Conservation (phyloP, 1,140 invertebrate genomes). For the Caenorhabditis briggsae region DNA sequence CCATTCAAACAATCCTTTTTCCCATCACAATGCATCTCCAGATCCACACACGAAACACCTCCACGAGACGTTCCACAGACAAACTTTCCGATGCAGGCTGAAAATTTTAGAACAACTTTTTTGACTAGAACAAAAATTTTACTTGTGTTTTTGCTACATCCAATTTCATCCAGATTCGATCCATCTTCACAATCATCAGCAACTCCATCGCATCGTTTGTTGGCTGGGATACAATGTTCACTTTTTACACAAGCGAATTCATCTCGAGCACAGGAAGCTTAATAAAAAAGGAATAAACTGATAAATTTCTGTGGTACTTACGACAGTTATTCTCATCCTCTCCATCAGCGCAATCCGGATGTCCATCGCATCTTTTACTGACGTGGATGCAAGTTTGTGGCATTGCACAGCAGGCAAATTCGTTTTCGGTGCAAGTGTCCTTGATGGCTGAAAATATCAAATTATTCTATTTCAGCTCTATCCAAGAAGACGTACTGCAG, state of each 20-base stretch:
- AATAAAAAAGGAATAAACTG: background rate
- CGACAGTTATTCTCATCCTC: slow-evolving; percentile 70
- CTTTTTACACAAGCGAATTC: slow-evolving; percentile 68
- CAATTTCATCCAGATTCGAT: slow-evolving; percentile 67
- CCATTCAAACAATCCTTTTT: slow-evolving; percentile 61
- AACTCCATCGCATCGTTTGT: slow-evolving; percentile 66
- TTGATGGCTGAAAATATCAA: slow-evolving; percentile 60
- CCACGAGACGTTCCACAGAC: slow-evolving; percentile 60
- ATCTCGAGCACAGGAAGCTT: slow-evolving; percentile 67
- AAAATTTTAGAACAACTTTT: background rate
- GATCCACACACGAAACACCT: slow-evolving; percentile 64
- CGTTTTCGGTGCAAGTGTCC: slow-evolving; percentile 66
- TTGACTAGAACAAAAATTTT: background rate
- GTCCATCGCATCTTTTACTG: slow-evolving; percentile 67
- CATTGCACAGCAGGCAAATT: slow-evolving; percentile 68
- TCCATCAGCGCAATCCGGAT: slow-evolving; percentile 66
- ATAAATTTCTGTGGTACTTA: slow-evolving; percentile 45
- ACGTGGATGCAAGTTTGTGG: slow-evolving; percentile 66
- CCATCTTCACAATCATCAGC: slow-evolving; percentile 68
- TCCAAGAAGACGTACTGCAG: slow-evolving; percentile 65
- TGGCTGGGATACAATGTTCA: slow-evolving; percentile 64
- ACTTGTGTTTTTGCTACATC: slow-evolving; percentile 67
- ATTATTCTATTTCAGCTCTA: background rate
- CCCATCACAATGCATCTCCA: slow-evolving; percentile 65
- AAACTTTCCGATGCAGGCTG: slow-evolving; percentile 67